Evolutionary conservation across 2,797 vertebrate species (phyloP).

Genomic region (Coluber constrictor): DNA sequence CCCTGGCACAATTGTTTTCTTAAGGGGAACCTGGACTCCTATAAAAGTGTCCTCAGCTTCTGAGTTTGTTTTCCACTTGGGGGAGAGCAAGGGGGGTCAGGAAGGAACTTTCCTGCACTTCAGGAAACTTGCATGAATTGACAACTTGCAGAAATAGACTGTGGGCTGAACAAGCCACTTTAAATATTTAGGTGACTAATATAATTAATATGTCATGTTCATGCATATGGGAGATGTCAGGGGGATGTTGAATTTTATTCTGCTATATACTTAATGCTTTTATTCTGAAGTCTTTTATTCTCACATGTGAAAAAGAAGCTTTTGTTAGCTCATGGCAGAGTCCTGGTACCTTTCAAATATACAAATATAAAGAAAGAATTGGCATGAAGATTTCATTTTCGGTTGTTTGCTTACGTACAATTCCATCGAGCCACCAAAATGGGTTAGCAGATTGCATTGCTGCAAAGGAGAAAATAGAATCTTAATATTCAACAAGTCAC

Average conservation of each 20-base stretch:
- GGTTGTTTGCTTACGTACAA: not conserved
- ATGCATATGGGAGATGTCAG: not conserved
- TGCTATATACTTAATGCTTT: slow-evolving; percentile 5
- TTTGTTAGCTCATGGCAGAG: not conserved
- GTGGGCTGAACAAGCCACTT: not conserved
- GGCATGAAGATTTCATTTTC: not conserved
- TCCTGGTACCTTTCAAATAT: not conserved
- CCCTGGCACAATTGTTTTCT: not conserved
- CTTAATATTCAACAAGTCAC: not conserved
- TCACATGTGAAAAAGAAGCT: not conserved
- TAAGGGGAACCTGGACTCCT: not conserved
- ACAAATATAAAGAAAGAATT: not conserved
- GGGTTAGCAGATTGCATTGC: not conserved
- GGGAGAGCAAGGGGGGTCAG: not conserved
- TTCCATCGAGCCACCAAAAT: not conserved
- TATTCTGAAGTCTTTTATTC: not conserved
- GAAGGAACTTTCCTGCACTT: not conserved
- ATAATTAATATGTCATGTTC: slow-evolving; percentile 3
- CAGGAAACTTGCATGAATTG: not conserved
- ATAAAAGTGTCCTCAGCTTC: not conserved
- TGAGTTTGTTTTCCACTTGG: not conserved
- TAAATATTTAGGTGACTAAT: slow-evolving; percentile 18
- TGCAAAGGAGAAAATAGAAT: not conserved
- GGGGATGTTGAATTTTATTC: not conserved
- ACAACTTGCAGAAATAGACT: not conserved